Percentiles rank a stretch among this genome's conserved stretches.
Conservation (phyloP, 2,113 vertebrate species). For the Protobothrops mucrosquamatus region DNA sequence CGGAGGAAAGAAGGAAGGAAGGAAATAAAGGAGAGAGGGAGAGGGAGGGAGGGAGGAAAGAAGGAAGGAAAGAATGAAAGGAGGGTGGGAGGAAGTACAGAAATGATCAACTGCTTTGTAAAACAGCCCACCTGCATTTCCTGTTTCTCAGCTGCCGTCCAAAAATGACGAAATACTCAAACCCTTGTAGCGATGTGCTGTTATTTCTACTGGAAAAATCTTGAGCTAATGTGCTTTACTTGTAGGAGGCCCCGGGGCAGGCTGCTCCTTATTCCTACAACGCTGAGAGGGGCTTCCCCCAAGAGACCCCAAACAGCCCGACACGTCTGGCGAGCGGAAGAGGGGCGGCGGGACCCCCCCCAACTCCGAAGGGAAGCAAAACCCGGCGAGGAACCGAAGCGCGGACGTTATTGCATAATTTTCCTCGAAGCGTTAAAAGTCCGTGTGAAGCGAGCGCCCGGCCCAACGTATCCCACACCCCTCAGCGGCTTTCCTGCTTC, state of each 20-base stretch:
- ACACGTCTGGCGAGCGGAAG: slow-evolving; percentile 30
- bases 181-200: slow-evolving; percentile 51
- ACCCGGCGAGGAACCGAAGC: slow-evolving; percentile 45
- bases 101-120: not conserved
- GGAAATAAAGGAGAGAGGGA: too few relatives aligned
- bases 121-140: not conserved
- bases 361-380: slow-evolving; percentile 45
- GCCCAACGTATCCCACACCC: not conserved
- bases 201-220: slow-evolving; percentile 42
- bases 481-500: too few relatives aligned
- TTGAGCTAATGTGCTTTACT: slow-evolving; percentile 63
- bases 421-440: slow-evolving; percentile 39
- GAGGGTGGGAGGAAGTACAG: too few relatives aligned
- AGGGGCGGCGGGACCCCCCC: slow-evolving; percentile 37
- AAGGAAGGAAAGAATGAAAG: too few relatives aligned
- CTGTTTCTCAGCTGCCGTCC: slow-evolving; percentile 17
- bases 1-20: not conserved
- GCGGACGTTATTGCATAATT: slow-evolving; percentile 72
- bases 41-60: too few relatives aligned
- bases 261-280: not conserved
- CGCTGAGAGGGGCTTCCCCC: slow-evolving; percentile 26
- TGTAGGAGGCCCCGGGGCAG: slow-evolving; percentile 35
- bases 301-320: not conserved
- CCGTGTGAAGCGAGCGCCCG: not conserved
- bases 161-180: slow-evolving; percentile 32